phyloP scores from a whole-genome alignment of 1,140 invertebrate species.

The Sipha flava region DNA sequence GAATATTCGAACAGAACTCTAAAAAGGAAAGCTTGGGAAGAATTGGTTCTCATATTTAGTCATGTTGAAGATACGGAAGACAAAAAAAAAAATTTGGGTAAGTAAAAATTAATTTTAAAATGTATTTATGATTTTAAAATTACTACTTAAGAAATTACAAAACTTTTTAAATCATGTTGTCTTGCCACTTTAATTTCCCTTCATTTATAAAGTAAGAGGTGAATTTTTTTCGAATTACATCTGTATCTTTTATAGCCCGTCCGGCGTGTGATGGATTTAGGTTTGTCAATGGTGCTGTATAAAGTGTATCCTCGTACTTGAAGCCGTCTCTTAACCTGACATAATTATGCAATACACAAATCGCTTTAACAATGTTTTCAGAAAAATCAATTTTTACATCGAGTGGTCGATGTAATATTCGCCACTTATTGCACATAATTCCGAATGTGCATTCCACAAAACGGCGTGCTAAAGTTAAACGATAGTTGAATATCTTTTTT shows the following conservation, averaged over 20 bases:
- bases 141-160: not conserved
- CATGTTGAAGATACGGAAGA: too few species aligned
- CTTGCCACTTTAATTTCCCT: not conserved
- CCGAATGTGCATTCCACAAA: slow-evolving; percentile 41
- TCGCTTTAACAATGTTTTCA: slow-evolving; percentile 36
- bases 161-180: not conserved
- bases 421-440: slow-evolving; percentile 39
- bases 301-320: slow-evolving; percentile 34
- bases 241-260: not conserved
- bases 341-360: slow-evolving; percentile 34
- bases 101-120: too few species aligned
- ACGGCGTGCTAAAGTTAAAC: slow-evolving; percentile 37
- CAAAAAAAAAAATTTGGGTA: too few species aligned
- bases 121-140: not conserved
- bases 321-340: slow-evolving; percentile 34
- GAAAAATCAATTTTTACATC: slow-evolving; percentile 37
- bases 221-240: not conserved
- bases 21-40: too few species aligned
- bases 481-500: slow-evolving; percentile 44
- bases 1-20: too few species aligned
- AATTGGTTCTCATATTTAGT: too few species aligned
- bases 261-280: too few species aligned
- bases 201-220: not conserved
- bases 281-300: too few species aligned
- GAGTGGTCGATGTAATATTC: slow-evolving; percentile 35